These are phyloP conservation scores for Parnassius orleans DNA, from an alignment of 2,888 invertebrate genomes.

Conservation along the genomic window DNA sequence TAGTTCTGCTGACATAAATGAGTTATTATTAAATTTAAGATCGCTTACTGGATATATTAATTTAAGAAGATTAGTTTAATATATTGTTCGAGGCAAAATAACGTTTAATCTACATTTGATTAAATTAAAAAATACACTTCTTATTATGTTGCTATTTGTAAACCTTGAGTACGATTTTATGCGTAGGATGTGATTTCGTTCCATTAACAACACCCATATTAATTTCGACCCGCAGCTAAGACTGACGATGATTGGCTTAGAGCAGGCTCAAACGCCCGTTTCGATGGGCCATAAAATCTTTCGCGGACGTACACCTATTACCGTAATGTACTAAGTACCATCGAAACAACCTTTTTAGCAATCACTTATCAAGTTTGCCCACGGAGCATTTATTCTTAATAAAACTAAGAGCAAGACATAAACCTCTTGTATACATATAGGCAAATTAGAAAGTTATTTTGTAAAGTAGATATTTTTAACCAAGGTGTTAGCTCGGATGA, in stretches of 20 bases:
- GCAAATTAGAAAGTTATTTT: constrained; percentile 22
- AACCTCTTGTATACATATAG: not conserved
- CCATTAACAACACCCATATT: constrained; percentile 66
- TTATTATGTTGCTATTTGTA: constrained; percentile 46
- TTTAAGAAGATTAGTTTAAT: constrained; percentile 3
- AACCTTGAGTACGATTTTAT: constrained; percentile 66
- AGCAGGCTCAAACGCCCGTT: constrained; percentile 64
- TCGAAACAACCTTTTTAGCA: constrained; percentile 72
- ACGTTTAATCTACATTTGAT: not conserved
- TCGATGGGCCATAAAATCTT: constrained; percentile 72
- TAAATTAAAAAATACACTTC: not conserved
- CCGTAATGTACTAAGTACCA: constrained; percentile 72
- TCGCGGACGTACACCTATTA: constrained; percentile 73
- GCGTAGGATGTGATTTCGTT: constrained; percentile 62
- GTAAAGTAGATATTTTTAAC: constrained; percentile 28
- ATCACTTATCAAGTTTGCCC: constrained; percentile 59
- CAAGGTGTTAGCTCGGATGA: constrained; percentile 54
- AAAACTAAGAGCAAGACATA: constrained; percentile 55
- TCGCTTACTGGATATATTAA: constrained; percentile 12
- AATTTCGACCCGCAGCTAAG: constrained; percentile 61
- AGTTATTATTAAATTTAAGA: constrained; percentile 25
- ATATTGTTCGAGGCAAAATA: not conserved
- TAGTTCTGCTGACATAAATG: constrained; percentile 37
- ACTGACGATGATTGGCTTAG: constrained; percentile 70
- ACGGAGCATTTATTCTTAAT: constrained; percentile 62